Percentiles rank a stretch among this genome's conserved stretches.
These are phyloP conservation scores for Sycophila texana DNA, from an alignment of 2,888 invertebrate genomes.

Conservation along the genomic window DNA sequence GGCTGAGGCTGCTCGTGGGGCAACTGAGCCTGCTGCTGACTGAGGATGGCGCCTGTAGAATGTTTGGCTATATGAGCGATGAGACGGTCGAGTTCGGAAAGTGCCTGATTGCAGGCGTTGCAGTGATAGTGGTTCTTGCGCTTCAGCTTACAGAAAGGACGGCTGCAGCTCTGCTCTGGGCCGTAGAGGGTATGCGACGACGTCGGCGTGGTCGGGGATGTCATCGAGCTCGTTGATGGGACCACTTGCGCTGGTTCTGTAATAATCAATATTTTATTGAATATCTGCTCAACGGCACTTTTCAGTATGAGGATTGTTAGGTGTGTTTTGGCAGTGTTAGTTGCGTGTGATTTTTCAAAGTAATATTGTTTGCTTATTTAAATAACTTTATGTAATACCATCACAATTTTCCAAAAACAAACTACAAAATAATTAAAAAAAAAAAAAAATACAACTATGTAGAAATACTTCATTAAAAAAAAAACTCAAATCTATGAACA, in stretches of 20 bases:
- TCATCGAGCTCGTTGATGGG: constrained; percentile 37
- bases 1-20: constrained; percentile 32
- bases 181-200: constrained; percentile 78
- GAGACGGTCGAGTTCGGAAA: constrained; percentile 84
- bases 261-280: constrained; percentile 13
- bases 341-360: constrained; percentile 30
- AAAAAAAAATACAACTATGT: background rate
- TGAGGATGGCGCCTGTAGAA: constrained; percentile 79
- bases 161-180: constrained; percentile 82
- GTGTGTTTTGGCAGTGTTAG: constrained; percentile 9
- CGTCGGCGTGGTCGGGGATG: constrained; percentile 25
- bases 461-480: background rate
- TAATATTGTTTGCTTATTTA: background rate
- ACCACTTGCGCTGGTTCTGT: constrained; percentile 32
- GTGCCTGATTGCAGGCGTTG: constrained; percentile 87
- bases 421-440: background rate
- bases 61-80: constrained; percentile 85
- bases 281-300: background rate
- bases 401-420: background rate
- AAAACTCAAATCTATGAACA: constrained; percentile 23
- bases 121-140: constrained; percentile 88
- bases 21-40: constrained; percentile 68
- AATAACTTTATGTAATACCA: background rate
- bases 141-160: constrained; percentile 88
- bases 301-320: background rate